Conservation (phyloP, 1,140 invertebrate genomes). For the Atta colombica region DNA sequence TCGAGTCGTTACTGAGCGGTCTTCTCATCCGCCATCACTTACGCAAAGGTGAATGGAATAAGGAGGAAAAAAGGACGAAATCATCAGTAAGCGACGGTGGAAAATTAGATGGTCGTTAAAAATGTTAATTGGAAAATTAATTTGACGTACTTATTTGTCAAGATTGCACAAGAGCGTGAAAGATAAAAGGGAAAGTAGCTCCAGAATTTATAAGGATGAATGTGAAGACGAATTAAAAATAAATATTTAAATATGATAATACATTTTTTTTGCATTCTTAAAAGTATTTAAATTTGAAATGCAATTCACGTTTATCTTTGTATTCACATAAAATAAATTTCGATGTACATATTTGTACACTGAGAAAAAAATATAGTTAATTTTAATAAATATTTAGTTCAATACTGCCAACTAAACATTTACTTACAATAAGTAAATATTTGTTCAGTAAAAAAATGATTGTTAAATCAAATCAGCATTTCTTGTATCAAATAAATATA, state of each 20-base stretch:
- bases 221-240: neutral
- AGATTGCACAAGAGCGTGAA: conserved; percentile 47
- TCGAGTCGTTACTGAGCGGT: conserved; percentile 51
- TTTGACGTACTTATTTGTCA: conserved; percentile 66
- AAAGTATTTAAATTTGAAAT: neutral
- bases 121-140: conserved; percentile 70
- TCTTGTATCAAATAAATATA: no score
- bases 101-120: conserved; percentile 50
- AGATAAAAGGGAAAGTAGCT: neutral
- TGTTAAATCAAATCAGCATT: no score
- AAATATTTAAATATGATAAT: conserved; percentile 1
- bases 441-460: no score
- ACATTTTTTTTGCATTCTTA: neutral
- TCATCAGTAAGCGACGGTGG: neutral
- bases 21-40: conserved; percentile 46
- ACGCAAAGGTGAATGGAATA: conserved; percentile 42
- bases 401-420: no score
- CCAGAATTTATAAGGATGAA: neutral
- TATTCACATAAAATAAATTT: neutral
- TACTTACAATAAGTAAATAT: no score
- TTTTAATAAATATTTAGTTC: no score
- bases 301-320: neutral
- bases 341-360: neutral
- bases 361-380: no score
- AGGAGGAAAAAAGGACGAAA: conserved; percentile 3